phyloP scores from a whole-genome alignment of 2,797 vertebrate genomes.

The Xiphorhynchus erythropygius region DNA sequence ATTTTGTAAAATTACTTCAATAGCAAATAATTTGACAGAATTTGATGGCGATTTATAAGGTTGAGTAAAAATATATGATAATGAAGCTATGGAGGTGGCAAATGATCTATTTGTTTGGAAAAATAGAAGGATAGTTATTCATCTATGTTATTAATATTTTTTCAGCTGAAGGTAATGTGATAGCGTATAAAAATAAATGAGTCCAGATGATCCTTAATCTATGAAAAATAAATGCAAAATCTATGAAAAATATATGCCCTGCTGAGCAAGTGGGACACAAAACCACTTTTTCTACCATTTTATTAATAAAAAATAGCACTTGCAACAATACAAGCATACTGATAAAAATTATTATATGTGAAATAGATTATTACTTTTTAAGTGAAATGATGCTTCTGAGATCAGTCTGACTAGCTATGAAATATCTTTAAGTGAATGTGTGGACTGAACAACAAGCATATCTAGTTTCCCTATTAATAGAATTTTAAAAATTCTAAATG shows the following conservation, averaged over 20 bases:
- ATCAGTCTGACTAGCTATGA: neutral
- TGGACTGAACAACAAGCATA: rapidly evolving
- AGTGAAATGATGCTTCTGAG: neutral
- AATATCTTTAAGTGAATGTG: neutral
- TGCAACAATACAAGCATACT: neutral
- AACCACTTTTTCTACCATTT: neutral
- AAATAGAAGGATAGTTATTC: neutral
- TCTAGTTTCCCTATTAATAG: neutral
- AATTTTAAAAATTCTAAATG: neutral
- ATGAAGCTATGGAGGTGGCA: neutral
- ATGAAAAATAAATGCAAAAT: neutral
- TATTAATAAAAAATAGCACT: neutral
- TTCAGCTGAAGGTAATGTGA: neutral
- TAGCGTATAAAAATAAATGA: neutral
- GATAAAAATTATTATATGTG: neutral
- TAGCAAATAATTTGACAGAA: neutral
- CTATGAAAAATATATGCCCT: neutral
- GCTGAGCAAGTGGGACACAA: neutral
- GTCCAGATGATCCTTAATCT: neutral
- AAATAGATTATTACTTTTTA: neutral
- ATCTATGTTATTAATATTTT: neutral
- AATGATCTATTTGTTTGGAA: neutral
- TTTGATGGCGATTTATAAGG: neutral
- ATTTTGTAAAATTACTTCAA: neutral
- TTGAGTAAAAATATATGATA: neutral